Evolutionary conservation across 1,140 invertebrate species (phyloP), one percentile per base, ranked within the genome.

Genomic region (Nasonia longicornis): DNA sequence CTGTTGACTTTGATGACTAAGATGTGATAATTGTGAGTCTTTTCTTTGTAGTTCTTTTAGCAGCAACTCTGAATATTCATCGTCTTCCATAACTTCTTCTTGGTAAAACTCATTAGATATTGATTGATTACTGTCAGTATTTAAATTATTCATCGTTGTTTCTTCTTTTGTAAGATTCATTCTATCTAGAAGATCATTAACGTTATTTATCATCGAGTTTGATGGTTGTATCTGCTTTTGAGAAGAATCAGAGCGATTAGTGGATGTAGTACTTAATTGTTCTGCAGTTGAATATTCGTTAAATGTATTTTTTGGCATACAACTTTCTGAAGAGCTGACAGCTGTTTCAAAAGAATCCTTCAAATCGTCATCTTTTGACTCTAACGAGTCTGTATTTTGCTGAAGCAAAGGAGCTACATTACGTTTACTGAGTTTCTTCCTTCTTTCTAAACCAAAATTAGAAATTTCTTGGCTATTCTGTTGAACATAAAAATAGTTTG

Each of bases 301-400:
- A 8, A 45, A 79, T 2, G 8, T 8, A 64, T 79, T 72, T 16
- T 11, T 71, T 10, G 20, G 7, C 7, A 72, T 69, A 10, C 38
- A 29, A 84, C 90, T 92, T 66, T 86, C 88, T 3, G 92, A 87
- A 3, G 92, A 93, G 82, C 91, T 93, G n/a, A 92, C 89, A 80
- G 22, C 26, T 35, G n/a, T 73, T 73, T 93, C 93, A 84, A 93
- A 93, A 3, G 93, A 93, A 71, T 93, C 91, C 80, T 92, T 91
- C 45, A 92, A 79, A 45, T 93, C 92, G 80, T 93, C 92, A 79
- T 93, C 92, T 45, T 90, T 88, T 0, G 92, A 92, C 80, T 93
- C 92, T 70, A 93, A 85, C 12, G 92, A 93, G 84, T 93, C 92
- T 0, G 91, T 92, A 79, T 92, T 91, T 48, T 92, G 91, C 72